Base-by-base conservation (phyloP, 2,113 vertebrate genomes). In the Paratilapia polleni region DNA sequence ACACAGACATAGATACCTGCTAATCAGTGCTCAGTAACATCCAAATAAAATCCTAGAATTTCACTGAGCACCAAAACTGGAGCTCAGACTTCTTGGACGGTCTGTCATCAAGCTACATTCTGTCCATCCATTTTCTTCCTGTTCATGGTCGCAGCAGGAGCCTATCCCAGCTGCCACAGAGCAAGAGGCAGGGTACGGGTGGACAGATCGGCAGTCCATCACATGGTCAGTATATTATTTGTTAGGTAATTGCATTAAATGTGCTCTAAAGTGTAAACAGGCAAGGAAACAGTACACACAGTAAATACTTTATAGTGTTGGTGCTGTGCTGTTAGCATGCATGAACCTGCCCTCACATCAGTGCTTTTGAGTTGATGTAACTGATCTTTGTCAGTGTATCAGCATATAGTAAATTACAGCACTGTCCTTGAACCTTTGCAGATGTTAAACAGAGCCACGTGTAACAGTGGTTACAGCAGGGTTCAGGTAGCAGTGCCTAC, bases 331-430 rank as follows among this genome's bases (percentile, higher is more conserved):
- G 11, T 58, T 28, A 11, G 78, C 68, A 61, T 61, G 64, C 49
- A 41, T 24, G 64, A 88, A 62, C 78, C 43, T 58, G 80, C 28
- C 24, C 43, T 70, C 41, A 20, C 6, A 59, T 82, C 8, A 77
- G 36, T 81, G 74, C 59, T 52, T 61, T n/a, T 28, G 2, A 31
- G 12, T 75, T 68, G 43, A 75, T 82, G 22, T 75, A 75, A 83
- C 41, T 60, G 76, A 82, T 54, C 43, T 78, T 63, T 73, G 43
- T 31, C 66, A 52, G 26, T 52, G 26, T 34, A 22, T 77, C 52
- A 20, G 43, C 36, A 2, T 63, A 77, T 75, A 77, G 66, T 41
- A 82, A 79, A 87, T 83, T 63, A 81, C 77, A 84, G 78, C 64
- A 68, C 64, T 68, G 22, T 47, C 11, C 64, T 2, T 68, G 41